phyloP scores from a whole-genome alignment of 1,140 invertebrate species.

The Cataglyphis hispanica region DNA sequence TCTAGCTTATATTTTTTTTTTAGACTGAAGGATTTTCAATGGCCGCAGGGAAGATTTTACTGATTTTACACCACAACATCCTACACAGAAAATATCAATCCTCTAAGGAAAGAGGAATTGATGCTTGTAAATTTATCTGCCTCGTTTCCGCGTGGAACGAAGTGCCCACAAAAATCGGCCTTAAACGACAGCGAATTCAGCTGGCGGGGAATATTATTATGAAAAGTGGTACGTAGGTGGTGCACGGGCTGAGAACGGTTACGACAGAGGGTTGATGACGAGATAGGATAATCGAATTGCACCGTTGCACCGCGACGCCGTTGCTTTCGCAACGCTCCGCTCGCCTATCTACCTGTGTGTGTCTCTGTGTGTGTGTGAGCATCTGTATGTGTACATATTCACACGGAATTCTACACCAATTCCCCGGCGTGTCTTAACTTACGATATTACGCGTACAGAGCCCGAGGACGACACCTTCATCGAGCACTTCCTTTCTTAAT shows the following conservation, averaged over 20 bases:
- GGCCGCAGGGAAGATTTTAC: neutral
- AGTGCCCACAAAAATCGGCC: slow-evolving; percentile 42
- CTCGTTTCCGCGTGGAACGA: slow-evolving; percentile 57
- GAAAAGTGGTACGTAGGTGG: slow-evolving; percentile 44
- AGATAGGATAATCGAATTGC: slow-evolving; percentile 73
- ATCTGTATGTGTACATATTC: slow-evolving; percentile 4
- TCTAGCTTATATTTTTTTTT: neutral
- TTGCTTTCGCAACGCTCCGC: slow-evolving; percentile 42
- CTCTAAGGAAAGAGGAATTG: slow-evolving; percentile 3
- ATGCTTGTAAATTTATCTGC: slow-evolving; percentile 36
- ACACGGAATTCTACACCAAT: slow-evolving; percentile 48
- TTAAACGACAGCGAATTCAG: slow-evolving; percentile 45
- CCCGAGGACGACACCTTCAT: slow-evolving; percentile 44
- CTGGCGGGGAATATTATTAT: slow-evolving; percentile 45
- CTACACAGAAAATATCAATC: slow-evolving; percentile 23
- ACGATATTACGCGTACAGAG: slow-evolving; percentile 54
- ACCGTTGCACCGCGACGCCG: slow-evolving; percentile 59
- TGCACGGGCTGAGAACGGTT: slow-evolving; percentile 46
- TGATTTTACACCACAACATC: neutral
- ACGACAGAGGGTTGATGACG: slow-evolving; percentile 69
- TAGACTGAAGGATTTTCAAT: neutral
- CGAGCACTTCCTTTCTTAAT: slow-evolving; percentile 51
- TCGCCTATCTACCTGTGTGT: neutral
- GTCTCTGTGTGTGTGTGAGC: neutral
- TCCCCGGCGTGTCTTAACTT: slow-evolving; percentile 62